Evolutionary conservation across 2,888 invertebrate species (phyloP), one percentile per base, ranked within the genome.

Genomic region (Andricus quercusramuli): DNA sequence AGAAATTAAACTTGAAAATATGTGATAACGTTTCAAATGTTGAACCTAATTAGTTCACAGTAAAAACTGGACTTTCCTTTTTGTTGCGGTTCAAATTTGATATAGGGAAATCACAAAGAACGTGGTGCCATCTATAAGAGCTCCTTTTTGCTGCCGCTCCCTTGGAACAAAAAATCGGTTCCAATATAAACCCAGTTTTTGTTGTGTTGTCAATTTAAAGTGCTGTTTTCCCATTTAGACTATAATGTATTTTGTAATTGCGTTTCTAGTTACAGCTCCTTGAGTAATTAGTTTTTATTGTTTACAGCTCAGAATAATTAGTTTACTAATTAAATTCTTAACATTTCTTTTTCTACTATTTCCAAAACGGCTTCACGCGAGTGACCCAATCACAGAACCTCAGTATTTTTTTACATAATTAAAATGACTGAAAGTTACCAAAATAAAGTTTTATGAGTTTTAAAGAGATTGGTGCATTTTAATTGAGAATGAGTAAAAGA

Each of bases 251-350:
- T 37, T 37, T 37, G 37, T 9, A 17, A 17, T 51, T 2, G 4
- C 8, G 20, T 51, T 56, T n/a, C 56, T 56, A 56, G n/a, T 56
- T 9, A 20, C 56, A n/a, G n/a, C 32, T 32, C n/a, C 8, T n/a
- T 20, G 1, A 25, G 1, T 15, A 62, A 66, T 66, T 66, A 67
- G 9, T 67, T 67, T 41, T 29, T 70, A 22, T 47, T 68, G 47
- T 70, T 70, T 20, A 25, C 51, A 70, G 3, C 47, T 25, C 3
- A 17, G 20, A 29, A 51, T 70, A 70, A 70, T 70, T 70, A 70
- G 47, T 51, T 51, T 20, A 17, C 25, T 70, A 70, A 70, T 70
- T 70, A 70, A 70, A 51, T 70, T 17, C 29, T 47, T 25, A 25
- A 51, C 29, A 51, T 70, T 70, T 67, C n/a, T 37, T 70, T 70